A percentile compares a stretch with the other conserved stretches of the same genome.
Conservation (phyloP, 2,113 vertebrate species). For the Vimba vimba region DNA sequence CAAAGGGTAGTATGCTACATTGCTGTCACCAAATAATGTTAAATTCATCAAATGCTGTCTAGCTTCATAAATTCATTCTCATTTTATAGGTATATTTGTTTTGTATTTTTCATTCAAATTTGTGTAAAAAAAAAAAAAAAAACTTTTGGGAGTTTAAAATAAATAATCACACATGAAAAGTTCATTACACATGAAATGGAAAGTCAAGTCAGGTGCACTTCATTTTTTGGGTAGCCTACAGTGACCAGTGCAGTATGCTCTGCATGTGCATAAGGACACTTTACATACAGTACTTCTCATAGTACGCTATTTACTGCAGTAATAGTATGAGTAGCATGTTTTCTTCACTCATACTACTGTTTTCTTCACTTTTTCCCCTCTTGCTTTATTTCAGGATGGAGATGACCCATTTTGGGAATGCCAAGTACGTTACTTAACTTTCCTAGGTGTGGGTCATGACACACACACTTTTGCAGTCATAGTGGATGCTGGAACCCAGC, state of each 20-base stretch:
- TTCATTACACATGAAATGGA: neutral
- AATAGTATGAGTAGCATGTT: neutral
- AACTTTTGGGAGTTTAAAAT: too few species aligned
- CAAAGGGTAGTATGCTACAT: too few species aligned
- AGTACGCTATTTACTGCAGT: neutral
- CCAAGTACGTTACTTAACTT: conserved; percentile 91
- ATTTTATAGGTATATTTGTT: too few species aligned
- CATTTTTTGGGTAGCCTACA: neutral
- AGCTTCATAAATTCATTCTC: too few species aligned
- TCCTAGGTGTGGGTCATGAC: conserved; percentile 95
- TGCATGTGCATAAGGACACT: neutral
- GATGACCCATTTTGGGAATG: conserved; percentile 88
- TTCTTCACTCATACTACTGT: neutral
- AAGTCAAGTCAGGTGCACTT: neutral
- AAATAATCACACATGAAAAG: too few species aligned
- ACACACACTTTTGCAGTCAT: conserved; percentile 94
- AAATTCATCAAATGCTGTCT: too few species aligned
- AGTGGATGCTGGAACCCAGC: conserved; percentile 89
- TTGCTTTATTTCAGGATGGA: conserved; percentile 68
- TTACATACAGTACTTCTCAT: neutral
- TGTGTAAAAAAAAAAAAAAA: too few species aligned
- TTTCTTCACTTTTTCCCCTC: neutral
- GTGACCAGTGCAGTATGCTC: too few species aligned
- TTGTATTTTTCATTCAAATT: too few species aligned
- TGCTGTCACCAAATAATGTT: too few species aligned